A percentile compares a stretch with the other conserved stretches of the same genome.
These are phyloP conservation scores for Harpalus rubripes DNA, from an alignment of 2,888 invertebrate genomes.

Conservation along the genomic window DNA sequence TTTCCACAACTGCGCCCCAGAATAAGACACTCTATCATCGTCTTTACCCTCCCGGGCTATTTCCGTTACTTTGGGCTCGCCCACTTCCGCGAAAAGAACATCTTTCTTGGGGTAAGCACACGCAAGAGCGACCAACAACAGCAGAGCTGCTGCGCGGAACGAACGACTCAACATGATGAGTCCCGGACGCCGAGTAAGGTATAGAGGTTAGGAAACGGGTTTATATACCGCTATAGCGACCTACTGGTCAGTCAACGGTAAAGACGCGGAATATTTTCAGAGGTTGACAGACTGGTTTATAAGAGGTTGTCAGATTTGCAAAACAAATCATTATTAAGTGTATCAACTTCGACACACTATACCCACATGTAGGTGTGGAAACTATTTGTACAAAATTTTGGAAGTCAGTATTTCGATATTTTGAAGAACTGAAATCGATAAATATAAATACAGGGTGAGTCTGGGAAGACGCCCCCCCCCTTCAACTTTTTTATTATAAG, in stretches of 20 bases:
- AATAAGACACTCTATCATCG: slow-evolving; percentile 80
- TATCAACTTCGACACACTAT: neutral
- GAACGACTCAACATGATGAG: too few species aligned
- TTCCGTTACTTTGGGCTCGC: neutral
- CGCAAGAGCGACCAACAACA: slow-evolving; percentile 15
- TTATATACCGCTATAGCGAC: slow-evolving; percentile 53
- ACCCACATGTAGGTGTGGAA: neutral
- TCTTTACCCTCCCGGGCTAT: neutral
- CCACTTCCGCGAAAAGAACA: slow-evolving; percentile 8
- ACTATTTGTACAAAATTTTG: too few species aligned
- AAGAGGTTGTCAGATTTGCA: neutral
- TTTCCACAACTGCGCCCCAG: slow-evolving; percentile 89
- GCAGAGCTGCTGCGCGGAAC: neutral
- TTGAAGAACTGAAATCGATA: too few species aligned
- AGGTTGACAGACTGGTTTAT: neutral
- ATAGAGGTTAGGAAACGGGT: slow-evolving; percentile 29
- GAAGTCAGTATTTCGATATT: too few species aligned
- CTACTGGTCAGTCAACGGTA: slow-evolving; percentile 56
- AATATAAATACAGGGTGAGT: too few species aligned
- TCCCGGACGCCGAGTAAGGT: slow-evolving; percentile 18
- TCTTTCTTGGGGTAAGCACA: slow-evolving; percentile 52
- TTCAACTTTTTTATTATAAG: too few species aligned
- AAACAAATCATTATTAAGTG: neutral
- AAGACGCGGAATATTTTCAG: neutral
- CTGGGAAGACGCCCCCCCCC: too few species aligned